These are phyloP conservation scores for Panthera uncia DNA, from an alignment of 2,113 vertebrate species.

Conservation along the genomic window DNA sequence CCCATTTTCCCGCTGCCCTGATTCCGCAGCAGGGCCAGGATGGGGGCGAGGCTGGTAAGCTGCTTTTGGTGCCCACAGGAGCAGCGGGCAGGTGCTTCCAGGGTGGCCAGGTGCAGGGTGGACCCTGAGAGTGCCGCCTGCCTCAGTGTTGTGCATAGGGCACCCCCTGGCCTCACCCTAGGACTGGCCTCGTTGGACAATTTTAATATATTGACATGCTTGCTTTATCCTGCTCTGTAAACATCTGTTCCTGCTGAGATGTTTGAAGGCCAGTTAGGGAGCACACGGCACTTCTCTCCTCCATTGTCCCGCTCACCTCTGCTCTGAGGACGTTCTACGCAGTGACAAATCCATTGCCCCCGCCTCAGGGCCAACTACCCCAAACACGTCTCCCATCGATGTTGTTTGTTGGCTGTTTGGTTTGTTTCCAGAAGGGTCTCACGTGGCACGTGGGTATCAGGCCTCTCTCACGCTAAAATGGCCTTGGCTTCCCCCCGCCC, in stretches of 20 bases:
- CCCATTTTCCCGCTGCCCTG: neutral
- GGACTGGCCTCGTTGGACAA: neutral
- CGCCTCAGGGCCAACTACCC: accelerated
- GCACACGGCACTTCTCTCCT: too few species aligned
- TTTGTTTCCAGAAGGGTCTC: neutral
- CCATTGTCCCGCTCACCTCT: neutral
- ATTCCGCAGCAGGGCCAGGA: neutral
- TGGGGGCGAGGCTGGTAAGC: accelerated
- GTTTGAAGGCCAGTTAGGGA: neutral
- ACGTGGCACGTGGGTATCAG: neutral
- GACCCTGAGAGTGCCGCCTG: neutral
- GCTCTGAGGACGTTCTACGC: accelerated
- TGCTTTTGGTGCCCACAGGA: too few species aligned
- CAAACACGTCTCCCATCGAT: neutral
- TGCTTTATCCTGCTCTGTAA: neutral
- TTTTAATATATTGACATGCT: too few species aligned
- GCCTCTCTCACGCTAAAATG: neutral
- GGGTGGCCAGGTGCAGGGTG: neutral
- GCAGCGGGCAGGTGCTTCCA: too few species aligned
- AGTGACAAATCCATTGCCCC: neutral
- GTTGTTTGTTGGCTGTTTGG: neutral
- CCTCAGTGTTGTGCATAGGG: too few species aligned
- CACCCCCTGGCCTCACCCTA: neutral
- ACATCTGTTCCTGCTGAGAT: neutral
- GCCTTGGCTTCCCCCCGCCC: neutral